These are phyloP conservation scores for Vipera ursinii DNA, from an alignment of 2,797 vertebrate species.

Conservation along the genomic window DNA sequence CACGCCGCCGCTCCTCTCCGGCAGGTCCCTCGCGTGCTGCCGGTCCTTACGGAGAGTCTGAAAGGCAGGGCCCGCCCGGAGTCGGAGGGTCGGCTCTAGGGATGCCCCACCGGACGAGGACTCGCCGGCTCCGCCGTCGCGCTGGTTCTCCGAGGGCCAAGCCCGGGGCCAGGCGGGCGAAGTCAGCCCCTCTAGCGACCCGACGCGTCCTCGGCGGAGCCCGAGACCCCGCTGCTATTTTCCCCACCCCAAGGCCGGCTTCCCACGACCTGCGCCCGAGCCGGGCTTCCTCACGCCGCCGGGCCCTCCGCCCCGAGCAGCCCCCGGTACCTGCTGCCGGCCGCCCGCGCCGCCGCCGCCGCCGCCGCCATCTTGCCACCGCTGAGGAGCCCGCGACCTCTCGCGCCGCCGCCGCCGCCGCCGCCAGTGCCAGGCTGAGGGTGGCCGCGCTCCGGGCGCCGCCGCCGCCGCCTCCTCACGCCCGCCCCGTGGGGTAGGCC, in stretches of 20 bases:
- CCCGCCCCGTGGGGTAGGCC: neutral
- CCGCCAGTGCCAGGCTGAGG: too few species aligned
- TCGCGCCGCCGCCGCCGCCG: neutral
- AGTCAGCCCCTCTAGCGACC: too few species aligned
- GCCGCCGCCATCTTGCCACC: neutral
- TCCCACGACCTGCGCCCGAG: neutral
- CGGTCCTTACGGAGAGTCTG: neutral
- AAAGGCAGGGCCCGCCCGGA: neutral
- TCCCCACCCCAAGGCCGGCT: neutral
- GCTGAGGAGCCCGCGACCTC: neutral
- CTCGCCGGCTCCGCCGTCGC: neutral
- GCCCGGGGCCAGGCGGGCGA: neutral
- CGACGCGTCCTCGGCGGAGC: neutral
- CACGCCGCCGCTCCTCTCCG: neutral
- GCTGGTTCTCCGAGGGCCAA: neutral
- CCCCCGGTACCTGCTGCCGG: neutral
- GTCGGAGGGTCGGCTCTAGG: neutral
- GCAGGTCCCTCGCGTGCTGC: neutral
- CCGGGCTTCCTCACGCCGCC: neutral
- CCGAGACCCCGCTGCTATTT: neutral
- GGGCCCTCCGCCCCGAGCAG: neutral
- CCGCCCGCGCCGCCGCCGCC: neutral
- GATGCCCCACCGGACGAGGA: neutral
- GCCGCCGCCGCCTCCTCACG: neutral
- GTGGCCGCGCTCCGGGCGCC: neutral